These are phyloP conservation scores for Oreochromis niloticus DNA, from an alignment of 2,113 vertebrate species.

Conservation along the genomic window DNA sequence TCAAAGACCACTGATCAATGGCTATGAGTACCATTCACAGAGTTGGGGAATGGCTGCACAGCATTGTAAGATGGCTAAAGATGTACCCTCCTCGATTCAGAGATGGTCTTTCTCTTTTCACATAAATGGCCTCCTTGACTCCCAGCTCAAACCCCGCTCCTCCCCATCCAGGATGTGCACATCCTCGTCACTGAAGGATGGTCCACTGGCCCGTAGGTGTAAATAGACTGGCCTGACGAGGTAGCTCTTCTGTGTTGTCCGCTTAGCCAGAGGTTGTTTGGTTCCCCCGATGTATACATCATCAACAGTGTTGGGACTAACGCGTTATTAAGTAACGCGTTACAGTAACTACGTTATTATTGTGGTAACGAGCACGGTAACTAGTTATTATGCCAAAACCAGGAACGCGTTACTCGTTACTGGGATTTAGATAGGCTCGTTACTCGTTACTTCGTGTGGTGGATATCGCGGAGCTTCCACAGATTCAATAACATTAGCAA, in stretches of 20 bases:
- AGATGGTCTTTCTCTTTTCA: not conserved
- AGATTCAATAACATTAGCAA: too few species aligned
- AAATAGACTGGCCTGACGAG: not conserved
- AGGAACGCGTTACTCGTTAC: too few species aligned
- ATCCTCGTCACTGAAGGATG: not conserved
- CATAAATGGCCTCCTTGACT: not conserved
- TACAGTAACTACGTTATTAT: too few species aligned
- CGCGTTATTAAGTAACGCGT: too few species aligned
- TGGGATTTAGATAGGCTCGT: too few species aligned
- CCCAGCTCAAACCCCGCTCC: accelerated
- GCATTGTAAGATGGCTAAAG: not conserved
- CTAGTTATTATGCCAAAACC: too few species aligned
- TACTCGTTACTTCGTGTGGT: too few species aligned
- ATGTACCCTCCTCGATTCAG: not conserved
- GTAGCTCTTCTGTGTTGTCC: not conserved
- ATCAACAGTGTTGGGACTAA: too few species aligned
- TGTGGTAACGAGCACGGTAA: too few species aligned
- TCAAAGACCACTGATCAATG: not conserved
- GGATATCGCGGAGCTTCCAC: too few species aligned
- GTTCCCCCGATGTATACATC: accelerated
- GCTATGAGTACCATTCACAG: not conserved
- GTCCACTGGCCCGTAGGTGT: not conserved
- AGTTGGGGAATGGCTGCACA: not conserved
- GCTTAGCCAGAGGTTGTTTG: not conserved
- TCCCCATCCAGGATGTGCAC: not conserved